Conservation (phyloP, 2,888 invertebrate genomes). For the Onthophagus sagittarius region DNA sequence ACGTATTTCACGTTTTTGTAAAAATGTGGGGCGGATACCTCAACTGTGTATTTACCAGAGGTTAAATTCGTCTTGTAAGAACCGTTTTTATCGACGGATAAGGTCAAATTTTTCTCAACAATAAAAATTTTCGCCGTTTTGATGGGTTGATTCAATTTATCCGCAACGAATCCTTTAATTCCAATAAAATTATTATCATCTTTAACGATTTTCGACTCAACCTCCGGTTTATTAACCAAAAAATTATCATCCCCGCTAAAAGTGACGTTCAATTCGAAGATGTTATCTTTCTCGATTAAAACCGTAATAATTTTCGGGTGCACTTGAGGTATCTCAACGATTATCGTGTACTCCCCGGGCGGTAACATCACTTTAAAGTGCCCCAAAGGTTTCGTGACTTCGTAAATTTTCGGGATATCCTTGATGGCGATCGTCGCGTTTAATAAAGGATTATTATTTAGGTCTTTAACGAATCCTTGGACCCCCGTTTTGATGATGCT, state of each 20-base stretch:
- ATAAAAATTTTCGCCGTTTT: slow-evolving; percentile 51
- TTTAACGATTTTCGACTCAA: slow-evolving; percentile 31
- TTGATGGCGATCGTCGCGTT: slow-evolving; percentile 68
- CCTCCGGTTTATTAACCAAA: background rate
- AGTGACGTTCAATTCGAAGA: slow-evolving; percentile 13
- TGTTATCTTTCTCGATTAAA: slow-evolving; percentile 7
- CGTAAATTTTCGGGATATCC: slow-evolving; percentile 55
- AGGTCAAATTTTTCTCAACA: slow-evolving; percentile 46
- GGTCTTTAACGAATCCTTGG: slow-evolving; percentile 66
- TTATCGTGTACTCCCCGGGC: slow-evolving; percentile 62
- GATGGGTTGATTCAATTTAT: slow-evolving; percentile 58
- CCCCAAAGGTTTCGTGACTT: slow-evolving; percentile 65
- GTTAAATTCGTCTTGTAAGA: slow-evolving; percentile 52
- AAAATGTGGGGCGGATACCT: slow-evolving; percentile 59
- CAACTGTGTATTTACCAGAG: slow-evolving; percentile 53
- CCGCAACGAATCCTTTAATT: slow-evolving; percentile 55
- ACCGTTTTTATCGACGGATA: slow-evolving; percentile 48
- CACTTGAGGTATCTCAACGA: slow-evolving; percentile 45
- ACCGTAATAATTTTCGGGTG: slow-evolving; percentile 45
- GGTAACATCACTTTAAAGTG: slow-evolving; percentile 70
- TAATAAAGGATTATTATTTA: slow-evolving; percentile 59
- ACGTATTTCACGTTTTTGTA: slow-evolving; percentile 52
- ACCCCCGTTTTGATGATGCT: slow-evolving; percentile 65
- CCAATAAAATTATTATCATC: slow-evolving; percentile 14
- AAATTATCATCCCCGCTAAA: background rate